phyloP scores from a whole-genome alignment of 2,888 invertebrate species.

The Sinelater perroti region DNA sequence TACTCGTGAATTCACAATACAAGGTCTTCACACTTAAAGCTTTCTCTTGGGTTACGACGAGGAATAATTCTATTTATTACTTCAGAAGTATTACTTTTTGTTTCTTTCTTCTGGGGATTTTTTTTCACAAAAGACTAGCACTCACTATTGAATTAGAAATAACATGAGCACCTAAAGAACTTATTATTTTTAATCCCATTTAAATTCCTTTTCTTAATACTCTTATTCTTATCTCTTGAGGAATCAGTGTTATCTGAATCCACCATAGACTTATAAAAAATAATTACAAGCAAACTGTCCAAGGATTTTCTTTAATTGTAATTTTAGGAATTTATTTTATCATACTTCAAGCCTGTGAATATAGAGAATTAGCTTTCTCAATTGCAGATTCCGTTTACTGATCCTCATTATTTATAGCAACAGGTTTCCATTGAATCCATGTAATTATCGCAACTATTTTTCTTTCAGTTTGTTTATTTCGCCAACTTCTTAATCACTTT shows the following conservation, averaged over 20 bases:
- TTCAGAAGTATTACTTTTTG: no score
- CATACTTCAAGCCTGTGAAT: conserved; percentile 73
- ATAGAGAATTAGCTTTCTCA: conserved; percentile 69
- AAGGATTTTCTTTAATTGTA: conserved; percentile 65
- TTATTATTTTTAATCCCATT: conserved; percentile 72
- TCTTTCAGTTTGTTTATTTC: conserved; percentile 63
- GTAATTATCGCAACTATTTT: conserved; percentile 72
- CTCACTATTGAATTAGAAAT: conserved; percentile 68
- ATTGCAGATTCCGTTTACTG: conserved; percentile 72
- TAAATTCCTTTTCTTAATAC: conserved; percentile 79
- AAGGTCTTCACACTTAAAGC: no score
- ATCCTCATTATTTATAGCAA: conserved; percentile 75
- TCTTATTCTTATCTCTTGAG: conserved; percentile 75
- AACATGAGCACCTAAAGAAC: conserved; percentile 71
- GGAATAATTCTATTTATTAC: no score
- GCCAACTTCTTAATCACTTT: conserved; percentile 63
- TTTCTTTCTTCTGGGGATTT: conserved; percentile 71
- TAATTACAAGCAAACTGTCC: conserved; percentile 61
- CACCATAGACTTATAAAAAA: conserved; percentile 66
- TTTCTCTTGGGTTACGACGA: no score
- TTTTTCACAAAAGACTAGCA: conserved; percentile 66
- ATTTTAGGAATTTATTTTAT: conserved; percentile 72
- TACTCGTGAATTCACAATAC: no score
- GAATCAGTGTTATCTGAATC: conserved; percentile 72
- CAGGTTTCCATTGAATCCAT: conserved; percentile 80